These are phyloP conservation scores for Onthophagus taurus DNA, from an alignment of 1,140 invertebrate species.

Conservation along the genomic window DNA sequence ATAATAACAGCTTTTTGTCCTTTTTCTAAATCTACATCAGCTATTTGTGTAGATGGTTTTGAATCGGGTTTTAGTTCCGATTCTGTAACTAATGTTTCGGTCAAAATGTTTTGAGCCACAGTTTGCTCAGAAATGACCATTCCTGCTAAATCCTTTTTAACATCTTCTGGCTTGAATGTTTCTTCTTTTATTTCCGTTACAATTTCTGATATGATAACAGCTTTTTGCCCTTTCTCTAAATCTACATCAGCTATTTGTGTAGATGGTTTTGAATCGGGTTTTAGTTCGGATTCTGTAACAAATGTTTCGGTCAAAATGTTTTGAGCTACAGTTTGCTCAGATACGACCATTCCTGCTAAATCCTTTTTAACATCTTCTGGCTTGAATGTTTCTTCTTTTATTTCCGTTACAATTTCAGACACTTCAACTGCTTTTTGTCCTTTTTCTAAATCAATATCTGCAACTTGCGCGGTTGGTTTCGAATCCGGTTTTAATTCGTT, in stretches of 20 bases:
- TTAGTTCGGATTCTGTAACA: neutral
- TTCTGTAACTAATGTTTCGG: slow-evolving; percentile 35
- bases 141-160: slow-evolving; percentile 24
- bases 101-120: too few relatives aligned
- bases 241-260: slow-evolving; percentile 27
- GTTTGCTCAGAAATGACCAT: slow-evolving; percentile 10
- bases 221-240: slow-evolving; percentile 33
- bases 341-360: neutral
- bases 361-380: neutral
- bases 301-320: neutral
- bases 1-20: slow-evolving; percentile 50
- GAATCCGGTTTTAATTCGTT: slow-evolving; percentile 17
- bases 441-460: slow-evolving; percentile 39
- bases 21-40: slow-evolving; percentile 46
- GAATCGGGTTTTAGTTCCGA: slow-evolving; percentile 41
- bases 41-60: slow-evolving; percentile 49
- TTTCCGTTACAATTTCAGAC: slow-evolving; percentile 31
- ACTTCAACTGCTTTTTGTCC: slow-evolving; percentile 30
- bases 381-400: slow-evolving; percentile 30
- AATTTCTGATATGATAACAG: slow-evolving; percentile 34
- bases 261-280: slow-evolving; percentile 22
- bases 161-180: slow-evolving; percentile 20
- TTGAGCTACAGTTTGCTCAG: slow-evolving; percentile 1
- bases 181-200: slow-evolving; percentile 36
- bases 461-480: slow-evolving; percentile 31